Evolutionary conservation across 1,140 invertebrate species (phyloP), one percentile per base, ranked within the genome.

Genomic region (Euglossa dilemma): DNA sequence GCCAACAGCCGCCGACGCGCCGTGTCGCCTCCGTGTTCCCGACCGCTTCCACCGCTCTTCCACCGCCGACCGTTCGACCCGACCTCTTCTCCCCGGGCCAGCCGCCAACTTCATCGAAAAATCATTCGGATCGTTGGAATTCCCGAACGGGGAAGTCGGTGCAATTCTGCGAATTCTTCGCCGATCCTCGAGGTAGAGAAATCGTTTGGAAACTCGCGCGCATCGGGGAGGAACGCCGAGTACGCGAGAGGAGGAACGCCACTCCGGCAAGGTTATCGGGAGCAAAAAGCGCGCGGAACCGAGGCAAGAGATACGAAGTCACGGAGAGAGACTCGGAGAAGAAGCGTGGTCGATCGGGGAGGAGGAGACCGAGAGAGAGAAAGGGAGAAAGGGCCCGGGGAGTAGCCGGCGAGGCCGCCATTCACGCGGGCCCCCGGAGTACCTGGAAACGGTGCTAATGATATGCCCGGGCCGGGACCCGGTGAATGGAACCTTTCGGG

Each of bases 361-460:
- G 16, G 52, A 36, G 67, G 64, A 59, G 50, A 43, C 36, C 54
- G 64, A 66, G 74, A 84, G 28, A 16, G 50, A 54, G 20, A 64
- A 72, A 83, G 78, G 56, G 59, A 67, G 74, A 78, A 80, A 67
- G 59, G 61, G 69, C 56, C 64, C 78, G 82, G 70, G 80, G 85
- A 79, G 52, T 71, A 85, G 77, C 90, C 87, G 82, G 72, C 83
- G 87, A 85, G 88, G 71, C 52, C 75, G 83, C 93, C 93, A 94
- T 94, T 94, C 93, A 93, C 90, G 87, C 77, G 78, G 85, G 82
- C 72, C 82, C 85, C 43, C 45, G 63, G 85, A 90, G 90, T 93
- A 94, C 93, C 92, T 94, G 93, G 91, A 94, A 94, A 91, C 90
- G 91, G 90, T 90, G 90, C 93, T 94, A 94, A 94, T 94, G 93